These are phyloP conservation scores for Agrenia bidenticulata DNA, from an alignment of 2,888 invertebrate genomes.

Conservation along the genomic window DNA sequence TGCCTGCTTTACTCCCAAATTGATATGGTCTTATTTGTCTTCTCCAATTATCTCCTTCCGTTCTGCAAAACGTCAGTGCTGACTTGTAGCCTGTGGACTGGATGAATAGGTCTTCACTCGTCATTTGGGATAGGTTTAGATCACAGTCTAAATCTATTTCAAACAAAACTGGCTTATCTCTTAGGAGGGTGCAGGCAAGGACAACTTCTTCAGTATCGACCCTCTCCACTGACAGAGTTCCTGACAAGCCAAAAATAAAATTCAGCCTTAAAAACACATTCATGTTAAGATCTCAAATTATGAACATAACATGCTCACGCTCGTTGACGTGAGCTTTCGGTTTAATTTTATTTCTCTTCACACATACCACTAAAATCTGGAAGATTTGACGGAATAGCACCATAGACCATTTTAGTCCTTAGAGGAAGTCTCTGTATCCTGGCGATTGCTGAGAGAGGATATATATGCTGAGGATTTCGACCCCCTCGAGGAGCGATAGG, in stretches of 20 bases:
- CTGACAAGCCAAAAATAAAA: too few relatives aligned
- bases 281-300: too few relatives aligned
- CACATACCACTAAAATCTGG: conserved; percentile 64
- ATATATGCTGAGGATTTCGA: conserved; percentile 56
- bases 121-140: conserved; percentile 63
- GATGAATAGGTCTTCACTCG: conserved; percentile 64
- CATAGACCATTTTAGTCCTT: conserved; percentile 62
- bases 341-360: background rate
- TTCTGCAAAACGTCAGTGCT: conserved; percentile 67
- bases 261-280: too few relatives aligned
- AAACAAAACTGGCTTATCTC: conserved; percentile 58
- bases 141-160: conserved; percentile 62
- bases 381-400: conserved; percentile 54
- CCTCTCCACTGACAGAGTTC: conserved; percentile 64
- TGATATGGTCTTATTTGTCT: conserved; percentile 55
- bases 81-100: conserved; percentile 67
- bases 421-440: conserved; percentile 64
- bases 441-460: conserved; percentile 61
- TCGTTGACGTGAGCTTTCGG: background rate
- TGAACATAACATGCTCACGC: too few relatives aligned
- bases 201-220: conserved; percentile 67
- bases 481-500: conserved; percentile 61
- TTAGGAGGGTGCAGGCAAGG: conserved; percentile 66
- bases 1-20: conserved; percentile 56
- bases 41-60: conserved; percentile 56